Evolutionary conservation across 2,113 vertebrate genomes (phyloP), one percentile per base, ranked within the genome.

Genomic region (Clupea harengus): DNA sequence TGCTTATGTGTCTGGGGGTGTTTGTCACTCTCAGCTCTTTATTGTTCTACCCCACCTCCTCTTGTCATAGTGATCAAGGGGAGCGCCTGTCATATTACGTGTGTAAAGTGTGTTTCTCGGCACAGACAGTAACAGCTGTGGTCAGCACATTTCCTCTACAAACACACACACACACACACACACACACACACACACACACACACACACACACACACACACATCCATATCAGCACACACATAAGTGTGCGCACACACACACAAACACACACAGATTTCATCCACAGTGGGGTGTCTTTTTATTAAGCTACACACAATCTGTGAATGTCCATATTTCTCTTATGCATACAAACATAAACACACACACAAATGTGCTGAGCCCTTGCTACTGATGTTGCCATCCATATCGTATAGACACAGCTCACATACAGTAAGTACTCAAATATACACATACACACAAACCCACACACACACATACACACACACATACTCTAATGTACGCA

Each of bases 61-160:
- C 15, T 57, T 17, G 52, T 57, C 22, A 5, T 13, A 13, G 72
- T 78, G 72, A 78, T 78, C 25, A 78, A 78, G 32, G 15, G 25
- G 28, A 28, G 25, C 4, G 10, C 28, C 72, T 39, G 72, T 28
- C 22, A n/a, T 25, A 64, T 64, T 64, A 39, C 9, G 15, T 78
- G 72, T 78, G 28, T 78, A 78, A 32, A 78, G 28, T 78, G 72
- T 78, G 25, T 32, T 44, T 78, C 72, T 78, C 25, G 39, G 72
- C 72, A 39, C 11, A 15, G 32, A 0, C 1, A 28, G 64, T 9
- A 67, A 78, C 72, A 78, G 72, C 72, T 78, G 28, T 78, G 72
- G 72, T 78, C 72, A 78, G 72, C 72, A 78, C 3, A 78, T 78
- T 78, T 39, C 72, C 72, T 39, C 4, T 13, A 32, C n/a, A 32